These are phyloP conservation scores for Edolisoma coerulescens DNA, from an alignment of 2,113 vertebrate genomes.

Conservation along the genomic window DNA sequence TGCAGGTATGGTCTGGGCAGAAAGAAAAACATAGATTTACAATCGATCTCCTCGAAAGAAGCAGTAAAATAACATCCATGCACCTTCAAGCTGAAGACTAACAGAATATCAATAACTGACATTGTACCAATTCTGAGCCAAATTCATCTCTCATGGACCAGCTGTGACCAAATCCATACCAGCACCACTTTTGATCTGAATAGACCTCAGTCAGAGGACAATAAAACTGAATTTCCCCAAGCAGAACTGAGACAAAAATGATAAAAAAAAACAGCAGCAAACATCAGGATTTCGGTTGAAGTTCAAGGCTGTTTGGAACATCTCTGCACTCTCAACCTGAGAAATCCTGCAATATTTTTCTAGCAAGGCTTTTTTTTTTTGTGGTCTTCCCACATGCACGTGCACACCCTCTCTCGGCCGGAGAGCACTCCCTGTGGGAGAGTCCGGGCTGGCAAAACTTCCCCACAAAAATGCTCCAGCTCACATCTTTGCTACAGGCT, in stretches of 20 bases:
- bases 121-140: not conserved
- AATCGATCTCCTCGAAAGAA: not conserved
- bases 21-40: not conserved
- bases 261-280: not conserved
- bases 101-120: not conserved
- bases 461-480: not conserved
- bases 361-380: not conserved
- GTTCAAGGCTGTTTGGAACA: not conserved
- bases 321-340: not conserved
- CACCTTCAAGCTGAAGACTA: not conserved
- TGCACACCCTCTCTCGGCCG: fast-evolving
- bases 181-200: not conserved
- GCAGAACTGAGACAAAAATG: not conserved
- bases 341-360: not conserved
- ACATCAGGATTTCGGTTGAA: not conserved
- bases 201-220: not conserved
- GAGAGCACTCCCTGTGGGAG: not conserved
- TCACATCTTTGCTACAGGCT: not conserved
- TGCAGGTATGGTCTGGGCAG: not conserved
- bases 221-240: not conserved
- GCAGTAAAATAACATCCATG: not conserved
- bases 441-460: not conserved
- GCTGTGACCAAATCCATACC: not conserved
- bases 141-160: not conserved
- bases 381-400: fast-evolving